Conservation (phyloP, 2,888 invertebrate genomes). For the Limnephilus auricula region DNA sequence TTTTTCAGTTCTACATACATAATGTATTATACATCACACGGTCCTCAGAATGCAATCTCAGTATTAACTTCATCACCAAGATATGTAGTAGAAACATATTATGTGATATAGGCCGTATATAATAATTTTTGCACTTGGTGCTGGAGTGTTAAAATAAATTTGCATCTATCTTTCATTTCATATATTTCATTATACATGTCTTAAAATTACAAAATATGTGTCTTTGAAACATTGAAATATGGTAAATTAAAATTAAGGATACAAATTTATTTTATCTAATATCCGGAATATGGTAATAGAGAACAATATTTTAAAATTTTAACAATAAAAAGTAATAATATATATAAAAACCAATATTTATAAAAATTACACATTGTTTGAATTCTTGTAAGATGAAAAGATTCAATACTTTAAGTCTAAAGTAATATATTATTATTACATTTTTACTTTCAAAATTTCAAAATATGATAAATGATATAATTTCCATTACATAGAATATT, state of each 20-base stretch:
- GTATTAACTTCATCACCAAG: neutral
- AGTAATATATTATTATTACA: neutral
- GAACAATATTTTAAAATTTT: neutral
- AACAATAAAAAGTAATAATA: neutral
- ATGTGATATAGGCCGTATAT: neutral
- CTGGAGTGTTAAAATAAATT: constrained; percentile 3
- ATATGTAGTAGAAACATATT: constrained; percentile 6
- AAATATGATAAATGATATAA: neutral
- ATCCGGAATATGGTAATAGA: constrained; percentile 19
- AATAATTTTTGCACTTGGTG: neutral
- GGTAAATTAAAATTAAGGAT: neutral
- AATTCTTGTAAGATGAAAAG: neutral
- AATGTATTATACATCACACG: neutral
- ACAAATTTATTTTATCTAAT: neutral
- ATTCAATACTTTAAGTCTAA: neutral
- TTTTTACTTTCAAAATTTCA: neutral
- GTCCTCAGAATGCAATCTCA: neutral
- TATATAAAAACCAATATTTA: neutral
- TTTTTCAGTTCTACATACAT: neutral
- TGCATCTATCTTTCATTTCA: neutral
- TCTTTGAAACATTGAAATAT: neutral
- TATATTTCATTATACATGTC: neutral
- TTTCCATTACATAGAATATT: neutral
- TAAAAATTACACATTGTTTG: neutral
- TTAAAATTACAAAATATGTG: neutral